Conservation (phyloP, 2,113 vertebrate species). For the Illadopsis cleaveri region DNA sequence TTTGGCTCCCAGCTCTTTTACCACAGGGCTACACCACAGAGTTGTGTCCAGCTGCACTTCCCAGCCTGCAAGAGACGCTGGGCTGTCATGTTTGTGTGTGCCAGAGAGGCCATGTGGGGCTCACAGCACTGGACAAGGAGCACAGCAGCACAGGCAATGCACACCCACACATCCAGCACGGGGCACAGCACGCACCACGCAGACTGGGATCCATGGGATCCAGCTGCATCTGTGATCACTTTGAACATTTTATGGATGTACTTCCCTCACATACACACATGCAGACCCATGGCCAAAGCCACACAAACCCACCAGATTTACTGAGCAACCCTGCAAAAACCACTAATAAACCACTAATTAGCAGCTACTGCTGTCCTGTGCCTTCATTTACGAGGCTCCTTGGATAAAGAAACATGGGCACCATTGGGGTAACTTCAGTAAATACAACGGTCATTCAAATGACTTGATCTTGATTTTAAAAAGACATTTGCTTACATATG, state of each 20-base stretch:
- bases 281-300: neutral
- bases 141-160: neutral
- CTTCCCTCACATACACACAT: neutral
- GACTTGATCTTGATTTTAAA: neutral
- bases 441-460: neutral
- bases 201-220: neutral
- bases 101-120: neutral
- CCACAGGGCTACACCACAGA: neutral
- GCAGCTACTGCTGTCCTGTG: neutral
- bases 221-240: neutral
- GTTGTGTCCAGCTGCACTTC: neutral
- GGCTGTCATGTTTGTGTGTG: accelerated
- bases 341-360: neutral
- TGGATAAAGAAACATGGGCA: neutral
- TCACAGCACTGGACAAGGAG: accelerated
- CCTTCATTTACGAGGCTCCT: neutral
- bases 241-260: accelerated
- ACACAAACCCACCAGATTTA: neutral
- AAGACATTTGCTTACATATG: neutral
- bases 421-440: neutral
- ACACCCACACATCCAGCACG: accelerated
- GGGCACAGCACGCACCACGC: accelerated
- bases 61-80: neutral
- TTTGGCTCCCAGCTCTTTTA: neutral
- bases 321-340: neutral